phyloP scores from a whole-genome alignment of 1,140 invertebrate genomes.

The Procambarus virginalis region DNA sequence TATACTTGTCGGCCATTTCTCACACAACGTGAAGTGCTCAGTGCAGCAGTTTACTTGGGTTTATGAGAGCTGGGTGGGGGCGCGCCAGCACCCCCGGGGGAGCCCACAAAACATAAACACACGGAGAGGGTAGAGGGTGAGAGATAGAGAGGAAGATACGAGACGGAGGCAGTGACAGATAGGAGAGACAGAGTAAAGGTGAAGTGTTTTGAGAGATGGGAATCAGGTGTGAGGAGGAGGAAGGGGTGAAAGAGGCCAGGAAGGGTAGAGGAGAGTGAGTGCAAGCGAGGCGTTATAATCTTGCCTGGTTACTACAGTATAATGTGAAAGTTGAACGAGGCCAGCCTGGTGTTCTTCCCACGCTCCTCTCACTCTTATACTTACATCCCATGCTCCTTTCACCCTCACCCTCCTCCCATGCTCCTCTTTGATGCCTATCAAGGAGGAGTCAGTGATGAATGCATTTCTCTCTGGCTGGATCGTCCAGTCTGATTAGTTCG shows the following conservation, averaged over 20 bases:
- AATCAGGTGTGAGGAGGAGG: too few relatives aligned
- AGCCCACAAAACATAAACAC: too few relatives aligned
- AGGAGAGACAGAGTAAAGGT: neutral
- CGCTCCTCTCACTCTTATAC: neutral
- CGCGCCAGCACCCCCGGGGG: neutral
- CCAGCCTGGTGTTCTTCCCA: neutral
- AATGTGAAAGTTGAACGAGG: constrained; percentile 17
- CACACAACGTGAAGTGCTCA: neutral
- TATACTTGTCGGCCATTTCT: neutral
- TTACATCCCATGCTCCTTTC: too few relatives aligned
- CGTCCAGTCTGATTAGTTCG: too few relatives aligned
- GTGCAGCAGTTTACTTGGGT: neutral
- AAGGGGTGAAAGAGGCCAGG: neutral
- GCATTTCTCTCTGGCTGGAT: too few relatives aligned
- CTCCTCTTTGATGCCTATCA: too few relatives aligned
- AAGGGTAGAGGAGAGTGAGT: neutral
- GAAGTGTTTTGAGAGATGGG: neutral
- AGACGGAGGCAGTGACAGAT: neutral
- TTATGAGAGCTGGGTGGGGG: neutral
- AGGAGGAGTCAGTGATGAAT: too few relatives aligned
- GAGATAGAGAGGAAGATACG: neutral
- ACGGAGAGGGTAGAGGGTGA: neutral
- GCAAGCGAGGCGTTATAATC: neutral
- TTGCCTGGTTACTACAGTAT: neutral
- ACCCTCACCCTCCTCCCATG: too few relatives aligned